Evolutionary conservation across 2,113 vertebrate species (phyloP), one percentile per base, ranked within the genome.

Genomic region (Etheostoma cragini): DNA sequence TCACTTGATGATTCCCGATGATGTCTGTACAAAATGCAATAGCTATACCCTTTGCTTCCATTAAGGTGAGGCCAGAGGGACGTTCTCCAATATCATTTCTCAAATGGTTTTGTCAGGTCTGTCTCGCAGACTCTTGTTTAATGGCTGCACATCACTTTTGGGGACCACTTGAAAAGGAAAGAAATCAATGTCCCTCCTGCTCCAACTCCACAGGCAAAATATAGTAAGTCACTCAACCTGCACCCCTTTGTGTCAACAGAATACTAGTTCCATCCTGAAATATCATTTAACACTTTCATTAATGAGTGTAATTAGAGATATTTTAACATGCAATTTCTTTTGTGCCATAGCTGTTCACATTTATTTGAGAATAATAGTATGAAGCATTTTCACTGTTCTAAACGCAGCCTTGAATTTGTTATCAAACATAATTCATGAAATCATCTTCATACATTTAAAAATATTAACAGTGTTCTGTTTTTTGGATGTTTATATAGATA

Each of bases 91-190:
- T 81, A 79, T 83, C 81, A 89, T 90, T 90, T 85, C 84, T 93
- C 85, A 89, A 75, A 85, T 56, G 73, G 33, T 86, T 90, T 90
- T 89, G 84, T 93, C 92, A 91, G 87, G 70, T 75, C 33, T 88
- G 84, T 89, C 35, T 72, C 50, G 54, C 46, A 69, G 79, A 60
- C 78, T 46, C 70, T 58, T 64, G 69, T 87, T 86, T 89, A 91
- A 91, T 89, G 87, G 82, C 65, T 35, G 56, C 66, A 60, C 79
- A 85, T 90, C 84, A 83, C 85, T 91, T 92, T 88, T 79, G 71
- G 54, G 85, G 80, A 76, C 30, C 56, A 62, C 66, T 88, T 71
- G 73, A 78, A 78, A 86, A 82, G 76, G 66, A 86, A 78, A 84
- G 57, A 91, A 91, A 92, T 92, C 86, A 73, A 82, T 87, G 77